Evolutionary conservation across 2,113 vertebrate species (phyloP).

Genomic region (Castor canadensis): DNA sequence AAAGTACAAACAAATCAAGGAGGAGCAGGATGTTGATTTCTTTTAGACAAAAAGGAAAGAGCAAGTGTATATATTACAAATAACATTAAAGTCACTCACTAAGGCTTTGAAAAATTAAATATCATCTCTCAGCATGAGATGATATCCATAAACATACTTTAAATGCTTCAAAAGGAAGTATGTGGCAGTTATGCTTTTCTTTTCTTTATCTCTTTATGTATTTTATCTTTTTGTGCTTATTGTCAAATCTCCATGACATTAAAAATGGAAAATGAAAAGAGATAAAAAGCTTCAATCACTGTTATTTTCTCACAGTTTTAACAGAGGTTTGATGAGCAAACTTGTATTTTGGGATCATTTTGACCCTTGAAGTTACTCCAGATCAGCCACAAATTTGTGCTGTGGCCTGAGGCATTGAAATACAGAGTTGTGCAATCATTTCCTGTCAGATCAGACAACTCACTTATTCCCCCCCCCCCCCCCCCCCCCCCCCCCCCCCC

Average conservation of each 20-base stretch:
- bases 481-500: neutral
- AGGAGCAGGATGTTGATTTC: neutral
- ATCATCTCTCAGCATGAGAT: neutral
- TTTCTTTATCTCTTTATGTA: neutral
- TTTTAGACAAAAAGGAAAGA: neutral
- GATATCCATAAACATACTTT: slow-evolving; percentile 14
- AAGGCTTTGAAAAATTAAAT: slow-evolving; percentile 54
- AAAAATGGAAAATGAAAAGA: slow-evolving; percentile 52
- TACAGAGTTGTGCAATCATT: neutral
- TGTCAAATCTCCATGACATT: slow-evolving; percentile 60
- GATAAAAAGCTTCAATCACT: slow-evolving; percentile 32
- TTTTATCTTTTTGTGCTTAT: slow-evolving; percentile 56
- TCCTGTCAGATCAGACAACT: slow-evolving; percentile 5
- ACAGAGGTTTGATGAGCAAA: neutral
- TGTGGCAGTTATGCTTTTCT: neutral
- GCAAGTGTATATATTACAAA: neutral
- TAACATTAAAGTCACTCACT: neutral
- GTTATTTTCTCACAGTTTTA: neutral
- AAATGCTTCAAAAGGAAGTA: neutral
- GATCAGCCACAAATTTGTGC: slow-evolving; percentile 21
- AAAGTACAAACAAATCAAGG: neutral
- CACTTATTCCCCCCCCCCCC: neutral
- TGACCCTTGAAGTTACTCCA: slow-evolving; percentile 28
- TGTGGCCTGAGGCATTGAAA: neutral
- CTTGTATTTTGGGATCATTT: neutral